Percentiles rank a stretch among this genome's conserved stretches.
Evolutionary conservation across 1,140 invertebrate species (phyloP).

Genomic region (Drosophila sulfurigaster): DNA sequence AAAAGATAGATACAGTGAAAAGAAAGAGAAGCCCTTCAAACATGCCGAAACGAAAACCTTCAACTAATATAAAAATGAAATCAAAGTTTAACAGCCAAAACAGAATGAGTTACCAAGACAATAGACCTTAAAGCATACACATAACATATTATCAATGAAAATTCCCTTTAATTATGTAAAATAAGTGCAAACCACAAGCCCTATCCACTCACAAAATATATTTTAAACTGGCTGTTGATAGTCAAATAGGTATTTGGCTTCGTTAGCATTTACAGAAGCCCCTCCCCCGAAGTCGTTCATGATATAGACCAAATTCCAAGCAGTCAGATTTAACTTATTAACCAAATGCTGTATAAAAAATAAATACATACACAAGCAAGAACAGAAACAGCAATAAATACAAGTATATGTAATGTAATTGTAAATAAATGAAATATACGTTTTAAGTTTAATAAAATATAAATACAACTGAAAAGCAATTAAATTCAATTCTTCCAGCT

Average conservation of each 20-base stretch:
- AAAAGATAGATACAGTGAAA: conserved; percentile 44
- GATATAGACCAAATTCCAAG: conserved; percentile 32
- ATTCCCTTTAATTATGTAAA: conserved; percentile 28
- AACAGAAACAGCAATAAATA: neutral
- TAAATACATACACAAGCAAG: conserved; percentile 45
- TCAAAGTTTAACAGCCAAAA: conserved; percentile 18
- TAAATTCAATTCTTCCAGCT: neutral
- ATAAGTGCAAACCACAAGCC: conserved; percentile 36
- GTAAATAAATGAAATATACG: conserved; percentile 32
- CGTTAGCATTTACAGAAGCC: conserved; percentile 5
- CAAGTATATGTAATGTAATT: conserved; percentile 24
- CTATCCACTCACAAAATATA: neutral
- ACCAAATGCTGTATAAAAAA: conserved; percentile 58
- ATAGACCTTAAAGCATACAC: conserved; percentile 22
- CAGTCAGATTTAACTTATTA: conserved; percentile 80
- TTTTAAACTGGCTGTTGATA: neutral
- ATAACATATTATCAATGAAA: neutral
- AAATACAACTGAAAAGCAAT: conserved; percentile 9
- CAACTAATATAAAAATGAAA: conserved; percentile 23
- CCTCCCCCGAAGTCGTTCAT: conserved; percentile 31
- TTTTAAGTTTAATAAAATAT: conserved; percentile 43
- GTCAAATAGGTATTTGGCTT: conserved; percentile 15
- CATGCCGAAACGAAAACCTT: conserved; percentile 28
- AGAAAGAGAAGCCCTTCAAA: conserved; percentile 16
- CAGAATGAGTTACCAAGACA: conserved; percentile 39